Base-by-base conservation (phyloP, 2,113 vertebrate genomes). In the Sardina pilchardus region DNA sequence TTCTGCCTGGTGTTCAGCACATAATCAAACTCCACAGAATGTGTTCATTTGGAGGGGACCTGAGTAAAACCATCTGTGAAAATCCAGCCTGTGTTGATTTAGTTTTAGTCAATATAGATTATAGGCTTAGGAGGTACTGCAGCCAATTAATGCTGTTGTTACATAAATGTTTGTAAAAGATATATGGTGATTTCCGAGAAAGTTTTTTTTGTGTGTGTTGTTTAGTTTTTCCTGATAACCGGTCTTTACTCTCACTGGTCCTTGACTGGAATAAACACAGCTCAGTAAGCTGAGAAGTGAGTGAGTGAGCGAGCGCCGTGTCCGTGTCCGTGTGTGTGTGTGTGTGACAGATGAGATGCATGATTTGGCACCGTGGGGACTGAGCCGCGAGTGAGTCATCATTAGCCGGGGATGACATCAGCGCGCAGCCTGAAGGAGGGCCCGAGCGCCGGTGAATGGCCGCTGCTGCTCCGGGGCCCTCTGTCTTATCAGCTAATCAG, bases 401-500 rank as follows among this genome's bases (percentile, higher is more conserved):
- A n/a, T n/a, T n/a, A 78, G 80, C 59, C 3, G 43, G 43, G 75
- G 34, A 67, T 78, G 71, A 78, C 71, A 78, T 78, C 71, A 50
- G 17, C 45, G 85, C n/a, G 82, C 42, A 63, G 19, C 19, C 26
- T 81, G 44, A 44, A 36, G 36, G 16, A 48, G 85, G 45, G 56
- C 5, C 36, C 2, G 44, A 50, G 39, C 59, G 47, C 78, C 34
- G 47, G 3, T 45, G 50, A 59, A 71, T 71, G 19, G n/a, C 39
- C 2, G 39, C 39, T 42, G 26, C 63, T 88, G 83, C 83, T 82
- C 48, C 81, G n/a, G 39, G 88, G 53, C 44, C 50, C 24, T 50
- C 43, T 81, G 85, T 81, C 85, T 78, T 78, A 89, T 91, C 88
- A 82, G 47, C 83, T 87, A 87, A 91, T 89, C 84, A 75, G 85